Evolutionary conservation across 2,888 invertebrate genomes (phyloP).

Genomic region (Morinoia aosen): DNA sequence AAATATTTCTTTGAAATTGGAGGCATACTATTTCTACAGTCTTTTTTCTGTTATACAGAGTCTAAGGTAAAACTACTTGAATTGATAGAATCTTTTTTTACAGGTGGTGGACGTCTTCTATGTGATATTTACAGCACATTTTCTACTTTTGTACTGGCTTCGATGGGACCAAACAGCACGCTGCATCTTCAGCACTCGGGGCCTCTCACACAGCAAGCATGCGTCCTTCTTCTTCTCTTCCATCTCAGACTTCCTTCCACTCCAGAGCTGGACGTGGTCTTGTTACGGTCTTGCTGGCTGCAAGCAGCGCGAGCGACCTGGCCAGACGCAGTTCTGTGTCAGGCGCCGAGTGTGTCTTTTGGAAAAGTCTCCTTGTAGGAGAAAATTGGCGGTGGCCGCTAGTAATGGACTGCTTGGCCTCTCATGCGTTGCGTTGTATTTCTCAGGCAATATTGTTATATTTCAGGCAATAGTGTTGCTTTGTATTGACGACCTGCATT

Average conservation of each 20-base stretch:
- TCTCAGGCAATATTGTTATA: too few relatives aligned
- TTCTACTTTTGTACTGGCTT: constrained; percentile 41
- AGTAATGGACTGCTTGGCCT: too few relatives aligned
- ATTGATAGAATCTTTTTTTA: neutral
- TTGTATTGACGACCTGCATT: neutral
- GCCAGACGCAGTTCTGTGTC: neutral
- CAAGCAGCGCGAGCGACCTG: neutral
- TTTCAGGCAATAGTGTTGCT: too few relatives aligned
- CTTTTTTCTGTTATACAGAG: too few relatives aligned
- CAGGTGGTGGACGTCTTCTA: constrained; percentile 5
- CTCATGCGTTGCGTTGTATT: too few relatives aligned
- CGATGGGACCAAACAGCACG: neutral
- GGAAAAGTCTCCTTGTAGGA: neutral
- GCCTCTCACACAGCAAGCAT: neutral
- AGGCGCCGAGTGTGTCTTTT: neutral
- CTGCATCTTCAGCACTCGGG: neutral
- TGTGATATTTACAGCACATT: constrained; percentile 36
- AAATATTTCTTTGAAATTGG: neutral
- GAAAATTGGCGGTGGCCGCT: too few relatives aligned
- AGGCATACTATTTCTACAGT: too few relatives aligned
- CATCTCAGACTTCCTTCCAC: neutral
- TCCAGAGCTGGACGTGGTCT: neutral
- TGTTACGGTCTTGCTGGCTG: neutral
- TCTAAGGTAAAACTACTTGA: too few relatives aligned
- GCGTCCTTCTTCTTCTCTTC: neutral